These are phyloP conservation scores for Operophtera brumata DNA, from an alignment of 2,888 invertebrate genomes.

Conservation along the genomic window DNA sequence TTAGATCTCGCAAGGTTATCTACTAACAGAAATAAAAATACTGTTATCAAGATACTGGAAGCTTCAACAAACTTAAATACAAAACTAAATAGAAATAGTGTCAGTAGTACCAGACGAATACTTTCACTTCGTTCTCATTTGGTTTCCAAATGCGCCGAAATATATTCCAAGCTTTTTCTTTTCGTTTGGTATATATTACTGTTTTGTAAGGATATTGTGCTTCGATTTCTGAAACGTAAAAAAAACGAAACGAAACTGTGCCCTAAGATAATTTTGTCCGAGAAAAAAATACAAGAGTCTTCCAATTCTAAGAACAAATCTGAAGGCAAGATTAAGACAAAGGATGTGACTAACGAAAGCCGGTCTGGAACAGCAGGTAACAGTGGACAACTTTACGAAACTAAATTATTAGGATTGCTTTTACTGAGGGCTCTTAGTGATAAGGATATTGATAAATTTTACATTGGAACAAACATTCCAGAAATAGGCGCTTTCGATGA, in stretches of 20 bases:
- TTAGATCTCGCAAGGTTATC: not conserved
- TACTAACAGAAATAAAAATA: not conserved
- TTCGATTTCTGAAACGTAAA: not conserved
- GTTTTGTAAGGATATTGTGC: no score
- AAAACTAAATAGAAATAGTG: no score
- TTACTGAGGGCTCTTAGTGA: no score
- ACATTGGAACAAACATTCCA: conserved; percentile 15
- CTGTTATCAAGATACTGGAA: not conserved
- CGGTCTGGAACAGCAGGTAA: conserved; percentile 9
- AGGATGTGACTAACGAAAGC: not conserved
- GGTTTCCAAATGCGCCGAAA: no score
- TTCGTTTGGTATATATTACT: no score
- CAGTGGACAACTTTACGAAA: conserved; percentile 13
- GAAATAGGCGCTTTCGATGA: conserved; percentile 39
- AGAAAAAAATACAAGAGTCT: not conserved
- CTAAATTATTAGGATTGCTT: not conserved
- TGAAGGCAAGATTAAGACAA: not conserved
- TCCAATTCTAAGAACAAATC: no score
- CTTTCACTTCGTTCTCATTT: no score
- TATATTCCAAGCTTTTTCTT: no score
- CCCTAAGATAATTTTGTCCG: not conserved
- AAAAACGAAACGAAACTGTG: not conserved
- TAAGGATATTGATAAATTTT: no score
- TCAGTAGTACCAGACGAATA: no score
- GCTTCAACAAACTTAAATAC: not conserved